A percentile compares a stretch with the other conserved stretches of the same genome.
Evolutionary conservation across 2,888 invertebrate genomes (phyloP).

Genomic region (Clanis bilineata): DNA sequence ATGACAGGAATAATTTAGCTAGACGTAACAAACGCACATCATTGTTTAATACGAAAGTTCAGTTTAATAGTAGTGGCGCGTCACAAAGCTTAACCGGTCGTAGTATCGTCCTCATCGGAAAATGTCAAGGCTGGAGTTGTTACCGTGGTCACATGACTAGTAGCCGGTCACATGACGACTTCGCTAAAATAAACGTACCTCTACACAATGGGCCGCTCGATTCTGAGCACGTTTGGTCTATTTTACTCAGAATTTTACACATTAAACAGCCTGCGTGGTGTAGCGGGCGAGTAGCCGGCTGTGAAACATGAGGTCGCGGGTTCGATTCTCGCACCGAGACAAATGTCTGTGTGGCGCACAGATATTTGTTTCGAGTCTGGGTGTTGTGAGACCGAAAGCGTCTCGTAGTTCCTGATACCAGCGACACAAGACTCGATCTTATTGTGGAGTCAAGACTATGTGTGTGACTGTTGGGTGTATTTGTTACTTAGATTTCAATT

Average conservation of each 20-base stretch:
- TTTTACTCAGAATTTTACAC: no score
- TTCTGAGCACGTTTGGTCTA: not conserved
- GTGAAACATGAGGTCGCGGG: no score
- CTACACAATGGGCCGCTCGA: not conserved
- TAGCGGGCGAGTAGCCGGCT: no score
- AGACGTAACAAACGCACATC: not conserved
- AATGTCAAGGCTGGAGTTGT: slow-evolving; percentile 56
- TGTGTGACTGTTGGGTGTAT: no score
- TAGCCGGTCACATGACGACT: slow-evolving; percentile 47
- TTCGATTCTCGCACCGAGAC: no score
- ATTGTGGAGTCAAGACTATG: no score
- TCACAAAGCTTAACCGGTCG: slow-evolving; percentile 46
- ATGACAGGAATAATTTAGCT: not conserved
- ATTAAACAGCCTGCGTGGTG: no score
- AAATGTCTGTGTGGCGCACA: no score
- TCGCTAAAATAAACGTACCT: slow-evolving; percentile 18
- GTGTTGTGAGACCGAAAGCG: no score
- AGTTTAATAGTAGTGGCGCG: slow-evolving; percentile 29
- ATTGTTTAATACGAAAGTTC: not conserved
- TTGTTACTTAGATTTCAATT: not conserved
- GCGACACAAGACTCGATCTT: no score
- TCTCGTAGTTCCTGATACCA: no score
- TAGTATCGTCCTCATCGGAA: slow-evolving; percentile 47
- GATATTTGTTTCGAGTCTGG: no score
- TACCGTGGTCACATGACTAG: slow-evolving; percentile 44